phyloP scores from a whole-genome alignment of 1,140 invertebrate species.

The Tenebrio molitor region DNA sequence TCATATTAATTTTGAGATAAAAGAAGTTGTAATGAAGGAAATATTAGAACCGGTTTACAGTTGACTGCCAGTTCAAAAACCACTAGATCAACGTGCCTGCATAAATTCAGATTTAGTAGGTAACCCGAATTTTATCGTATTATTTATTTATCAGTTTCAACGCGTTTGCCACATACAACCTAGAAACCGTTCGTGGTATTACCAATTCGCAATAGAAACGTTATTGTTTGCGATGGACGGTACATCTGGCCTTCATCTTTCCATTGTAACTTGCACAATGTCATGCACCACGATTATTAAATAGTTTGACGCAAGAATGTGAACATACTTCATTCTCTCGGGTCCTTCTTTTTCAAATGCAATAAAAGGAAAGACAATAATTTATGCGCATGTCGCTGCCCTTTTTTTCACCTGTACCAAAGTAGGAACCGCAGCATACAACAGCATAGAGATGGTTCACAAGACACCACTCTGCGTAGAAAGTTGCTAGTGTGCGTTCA shows the following conservation, averaged over 20 bases:
- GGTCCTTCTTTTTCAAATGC: neutral
- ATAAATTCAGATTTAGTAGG: too few relatives aligned
- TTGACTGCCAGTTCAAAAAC: too few relatives aligned
- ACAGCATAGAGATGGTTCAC: neutral
- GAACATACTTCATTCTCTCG: too few relatives aligned
- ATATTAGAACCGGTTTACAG: too few relatives aligned
- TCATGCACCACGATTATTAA: constrained; percentile 24
- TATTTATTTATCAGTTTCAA: too few relatives aligned
- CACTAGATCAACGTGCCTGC: too few relatives aligned
- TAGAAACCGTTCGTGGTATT: too few relatives aligned
- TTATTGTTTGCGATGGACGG: neutral
- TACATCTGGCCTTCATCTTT: constrained; percentile 29
- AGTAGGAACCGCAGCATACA: neutral
- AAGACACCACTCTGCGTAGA: neutral
- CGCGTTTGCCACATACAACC: too few relatives aligned
- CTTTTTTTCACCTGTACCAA: neutral
- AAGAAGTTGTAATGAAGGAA: too few relatives aligned
- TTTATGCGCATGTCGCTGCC: neutral
- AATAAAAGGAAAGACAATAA: neutral
- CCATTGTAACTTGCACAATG: constrained; percentile 4
- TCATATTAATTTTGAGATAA: too few relatives aligned
- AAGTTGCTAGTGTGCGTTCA: neutral
- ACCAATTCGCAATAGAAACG: too few relatives aligned
- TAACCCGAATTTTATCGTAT: too few relatives aligned
- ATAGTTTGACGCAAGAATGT: constrained; percentile 16